Conservation (phyloP, 2,797 vertebrate genomes). For the Lycodopsis pacificus region DNA sequence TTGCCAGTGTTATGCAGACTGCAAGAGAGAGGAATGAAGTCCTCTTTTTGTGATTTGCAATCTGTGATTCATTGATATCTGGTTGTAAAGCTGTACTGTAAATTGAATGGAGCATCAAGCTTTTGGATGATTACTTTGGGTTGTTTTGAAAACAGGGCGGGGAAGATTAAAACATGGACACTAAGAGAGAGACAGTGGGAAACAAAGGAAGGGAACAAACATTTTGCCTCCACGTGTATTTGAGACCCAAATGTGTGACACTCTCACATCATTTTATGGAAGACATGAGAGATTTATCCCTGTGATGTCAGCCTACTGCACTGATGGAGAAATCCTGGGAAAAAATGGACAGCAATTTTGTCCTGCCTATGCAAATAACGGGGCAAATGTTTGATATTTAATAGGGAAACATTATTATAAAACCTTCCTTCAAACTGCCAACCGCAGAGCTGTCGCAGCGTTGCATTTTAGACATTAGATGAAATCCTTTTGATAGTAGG, state of each 20-base stretch:
- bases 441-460: slow-evolving; percentile 12
- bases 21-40: slow-evolving; percentile 49
- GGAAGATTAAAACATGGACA: slow-evolving; percentile 14
- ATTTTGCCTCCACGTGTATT: not conserved
- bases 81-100: slow-evolving; percentile 38
- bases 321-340: not conserved
- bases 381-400: slow-evolving; percentile 23
- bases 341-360: not conserved
- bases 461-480: slow-evolving; percentile 7
- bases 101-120: slow-evolving; percentile 58
- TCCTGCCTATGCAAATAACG: not conserved
- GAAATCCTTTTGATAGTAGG: slow-evolving; percentile 14
- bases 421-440: slow-evolving; percentile 8
- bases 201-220: not conserved
- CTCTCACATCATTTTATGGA: not conserved
- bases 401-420: slow-evolving; percentile 10
- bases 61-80: slow-evolving; percentile 47
- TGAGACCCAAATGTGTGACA: not conserved
- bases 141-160: slow-evolving; percentile 43
- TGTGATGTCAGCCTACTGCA: slow-evolving; percentile 2
- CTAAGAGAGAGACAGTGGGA: not conserved
- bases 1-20: slow-evolving; percentile 31
- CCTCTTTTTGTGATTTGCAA: slow-evolving; percentile 42
- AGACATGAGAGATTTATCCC: not conserved
- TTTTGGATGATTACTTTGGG: slow-evolving; percentile 53